Base-by-base conservation (phyloP, 2,797 vertebrate species). In the Typhlichthys subterraneus region DNA sequence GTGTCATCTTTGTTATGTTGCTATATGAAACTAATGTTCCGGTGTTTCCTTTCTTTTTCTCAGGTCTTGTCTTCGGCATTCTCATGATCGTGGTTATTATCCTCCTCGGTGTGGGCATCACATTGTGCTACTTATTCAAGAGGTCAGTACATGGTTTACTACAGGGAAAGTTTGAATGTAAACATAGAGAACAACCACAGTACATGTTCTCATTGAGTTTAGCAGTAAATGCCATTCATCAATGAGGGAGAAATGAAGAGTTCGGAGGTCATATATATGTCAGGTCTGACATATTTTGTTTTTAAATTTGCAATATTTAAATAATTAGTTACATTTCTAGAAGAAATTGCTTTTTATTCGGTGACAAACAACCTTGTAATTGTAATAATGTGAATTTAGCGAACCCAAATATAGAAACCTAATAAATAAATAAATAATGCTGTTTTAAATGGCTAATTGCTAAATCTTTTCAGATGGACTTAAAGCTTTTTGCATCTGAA, bases 81-180 rank as follows among this genome's bases (percentile, higher is more conserved):
- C 52, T 90, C 60, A 93, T 94, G 93, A 93, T 94, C 75, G 75
- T 76, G 1, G 63, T 94, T 56, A 92, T 94, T 60, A 91, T 94
- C 58, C 0, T 92, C 2, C 90, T 94, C 0, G 93, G 93, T 65
- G 88, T 73, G 0, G 93, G 93, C 65, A 93, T 94, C 80, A 92
- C 87, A 0, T 2, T 92, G 0, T 93, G 93, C 54, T 94, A 93
- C 88, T 88, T 94, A 63, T 94, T 92, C 55, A 94, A 93, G 82
- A 90, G 92, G 93, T 94, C 33, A 85, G 91, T 85, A 55, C 69
- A 23, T 56, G 5, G 72, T 70, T 53, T 12, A 56, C 14, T n/a
- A 38, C 23, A 48, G n/a, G 15, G 2, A 19, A 33, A 55, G 29
- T n/a, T 11, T 12, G 1, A 58, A n/a, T n/a, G 6, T 47, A 12